phyloP scores from a whole-genome alignment of 2,113 vertebrate genomes.

The Ariopsis seemanni region DNA sequence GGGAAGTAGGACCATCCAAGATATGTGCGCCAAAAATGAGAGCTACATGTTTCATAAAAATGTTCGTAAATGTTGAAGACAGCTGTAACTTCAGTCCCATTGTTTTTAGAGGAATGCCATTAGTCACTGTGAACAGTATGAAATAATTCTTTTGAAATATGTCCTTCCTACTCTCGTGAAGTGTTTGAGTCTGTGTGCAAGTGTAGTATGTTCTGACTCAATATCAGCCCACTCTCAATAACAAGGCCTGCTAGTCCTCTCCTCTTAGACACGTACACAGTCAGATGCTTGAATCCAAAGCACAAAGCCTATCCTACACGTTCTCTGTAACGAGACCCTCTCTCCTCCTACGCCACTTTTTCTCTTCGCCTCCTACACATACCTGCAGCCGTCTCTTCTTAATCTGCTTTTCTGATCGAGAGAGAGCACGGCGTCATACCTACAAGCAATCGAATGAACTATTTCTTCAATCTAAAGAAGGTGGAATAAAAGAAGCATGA shows the following conservation, averaged over 20 bases:
- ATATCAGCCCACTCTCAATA: constrained; percentile 10
- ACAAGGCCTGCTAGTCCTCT: constrained; percentile 12
- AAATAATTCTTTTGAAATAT: not conserved
- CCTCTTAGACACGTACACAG: constrained; percentile 11
- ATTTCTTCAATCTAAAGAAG: not conserved
- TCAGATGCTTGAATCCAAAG: not conserved
- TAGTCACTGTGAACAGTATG: not conserved
- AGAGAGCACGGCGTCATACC: not conserved
- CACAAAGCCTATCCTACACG: constrained; percentile 20
- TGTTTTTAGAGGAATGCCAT: not conserved
- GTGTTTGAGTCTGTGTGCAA: not conserved
- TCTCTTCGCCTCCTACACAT: constrained; percentile 35
- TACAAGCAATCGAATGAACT: not conserved
- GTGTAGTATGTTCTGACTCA: constrained; percentile 1
- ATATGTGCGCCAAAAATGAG: not conserved
- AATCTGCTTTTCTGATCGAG: not conserved
- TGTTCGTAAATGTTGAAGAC: not conserved
- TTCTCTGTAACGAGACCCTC: constrained; percentile 29
- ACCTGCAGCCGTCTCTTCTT: constrained; percentile 18
- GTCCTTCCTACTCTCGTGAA: not conserved
- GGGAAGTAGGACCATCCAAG: not conserved
- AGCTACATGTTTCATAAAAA: not conserved
- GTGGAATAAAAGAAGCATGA: not conserved
- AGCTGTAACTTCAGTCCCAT: not conserved
- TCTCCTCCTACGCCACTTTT: constrained; percentile 1